Evolutionary conservation across 2,113 vertebrate genomes (phyloP).

Genomic region (Heterotilapia buettikoferi): DNA sequence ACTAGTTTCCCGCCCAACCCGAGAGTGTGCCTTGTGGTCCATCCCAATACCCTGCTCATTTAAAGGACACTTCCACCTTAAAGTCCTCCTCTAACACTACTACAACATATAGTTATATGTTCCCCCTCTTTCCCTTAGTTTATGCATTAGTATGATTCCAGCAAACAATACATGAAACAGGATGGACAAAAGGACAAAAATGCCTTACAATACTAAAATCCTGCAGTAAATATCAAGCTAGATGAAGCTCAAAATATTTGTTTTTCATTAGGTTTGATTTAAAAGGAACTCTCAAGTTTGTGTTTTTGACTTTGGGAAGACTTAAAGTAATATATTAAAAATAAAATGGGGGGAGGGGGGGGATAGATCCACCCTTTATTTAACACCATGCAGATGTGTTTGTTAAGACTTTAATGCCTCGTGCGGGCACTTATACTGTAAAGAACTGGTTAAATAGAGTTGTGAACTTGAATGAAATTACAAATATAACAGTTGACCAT

Average conservation of each 20-base stretch:
- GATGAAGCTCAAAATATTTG: not conserved
- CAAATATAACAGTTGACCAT: not conserved
- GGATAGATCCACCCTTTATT: not conserved
- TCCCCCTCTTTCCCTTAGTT: not conserved
- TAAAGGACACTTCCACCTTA: not conserved
- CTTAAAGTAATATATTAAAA: not conserved
- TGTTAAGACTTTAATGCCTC: not conserved
- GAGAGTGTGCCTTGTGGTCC: not conserved
- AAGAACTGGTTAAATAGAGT: not conserved
- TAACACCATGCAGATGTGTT: not conserved
- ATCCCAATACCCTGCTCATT: not conserved
- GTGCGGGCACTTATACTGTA: rapidly evolving
- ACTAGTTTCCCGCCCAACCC: not conserved
- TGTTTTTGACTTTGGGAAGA: not conserved
- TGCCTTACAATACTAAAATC: not conserved
- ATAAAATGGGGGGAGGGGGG: too few relatives aligned
- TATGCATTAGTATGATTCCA: not conserved
- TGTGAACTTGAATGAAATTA: not conserved
- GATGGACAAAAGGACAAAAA: not conserved
- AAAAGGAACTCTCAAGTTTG: not conserved
- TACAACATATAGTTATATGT: not conserved
- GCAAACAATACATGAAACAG: not conserved
- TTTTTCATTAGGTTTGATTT: not conserved
- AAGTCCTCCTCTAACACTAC: not conserved
- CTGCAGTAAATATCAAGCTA: not conserved